phyloP scores from a whole-genome alignment of 2,888 invertebrate genomes.

The Entomobrya multifasciata region DNA sequence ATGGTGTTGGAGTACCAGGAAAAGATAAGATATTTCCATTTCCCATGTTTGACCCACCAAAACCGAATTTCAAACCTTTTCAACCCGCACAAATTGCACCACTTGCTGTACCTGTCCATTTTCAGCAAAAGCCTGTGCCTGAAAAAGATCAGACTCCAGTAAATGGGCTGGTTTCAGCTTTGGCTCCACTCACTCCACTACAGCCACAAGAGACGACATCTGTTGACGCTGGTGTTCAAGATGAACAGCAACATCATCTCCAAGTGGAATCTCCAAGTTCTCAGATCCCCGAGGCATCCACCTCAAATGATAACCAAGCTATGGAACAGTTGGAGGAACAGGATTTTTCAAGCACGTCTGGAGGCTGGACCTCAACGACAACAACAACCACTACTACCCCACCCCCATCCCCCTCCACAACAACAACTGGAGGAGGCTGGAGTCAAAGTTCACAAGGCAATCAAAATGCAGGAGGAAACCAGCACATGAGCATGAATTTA shows the following conservation, averaged over 20 bases:
- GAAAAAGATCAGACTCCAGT: conserved; percentile 23
- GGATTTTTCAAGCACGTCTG: background rate
- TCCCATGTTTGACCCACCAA: background rate
- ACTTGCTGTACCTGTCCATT: background rate
- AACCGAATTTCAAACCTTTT: background rate
- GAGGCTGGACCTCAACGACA: too few species aligned
- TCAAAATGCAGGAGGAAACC: conserved; percentile 25
- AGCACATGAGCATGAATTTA: conserved; percentile 31
- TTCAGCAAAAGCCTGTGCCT: background rate
- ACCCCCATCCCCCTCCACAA: too few species aligned
- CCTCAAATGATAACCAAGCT: background rate
- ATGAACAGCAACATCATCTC: background rate
- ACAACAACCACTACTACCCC: too few species aligned
- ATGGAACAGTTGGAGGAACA: background rate
- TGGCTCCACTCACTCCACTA: background rate
- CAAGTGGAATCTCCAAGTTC: background rate
- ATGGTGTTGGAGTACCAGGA: background rate
- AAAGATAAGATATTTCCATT: background rate
- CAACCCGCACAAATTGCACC: background rate
- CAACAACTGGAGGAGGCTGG: background rate
- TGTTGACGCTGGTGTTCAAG: too few species aligned
- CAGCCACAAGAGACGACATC: background rate
- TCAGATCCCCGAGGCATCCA: too few species aligned
- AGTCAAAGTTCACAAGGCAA: background rate
- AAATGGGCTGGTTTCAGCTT: background rate